These are phyloP conservation scores for Drosophila carrolli DNA, from an alignment of 1,140 invertebrate species.

Conservation along the genomic window DNA sequence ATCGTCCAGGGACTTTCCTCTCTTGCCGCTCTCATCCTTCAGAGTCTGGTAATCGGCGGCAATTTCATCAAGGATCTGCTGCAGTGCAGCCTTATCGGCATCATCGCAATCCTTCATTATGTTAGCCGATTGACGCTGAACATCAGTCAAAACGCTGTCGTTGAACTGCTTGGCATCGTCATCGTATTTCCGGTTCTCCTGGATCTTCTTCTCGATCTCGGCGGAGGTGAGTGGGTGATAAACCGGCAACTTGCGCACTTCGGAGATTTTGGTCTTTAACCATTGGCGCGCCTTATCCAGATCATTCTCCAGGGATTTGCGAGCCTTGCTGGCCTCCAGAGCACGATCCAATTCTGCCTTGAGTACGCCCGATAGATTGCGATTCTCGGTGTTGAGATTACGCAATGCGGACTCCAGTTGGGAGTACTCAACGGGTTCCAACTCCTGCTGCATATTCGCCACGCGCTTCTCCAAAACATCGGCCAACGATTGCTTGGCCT, in stretches of 20 bases:
- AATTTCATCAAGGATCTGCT: constrained; percentile 88
- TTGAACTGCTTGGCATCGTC: constrained; percentile 92
- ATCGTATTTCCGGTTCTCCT: constrained; percentile 90
- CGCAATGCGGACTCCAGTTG: constrained; percentile 89
- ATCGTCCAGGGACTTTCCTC: constrained; percentile 90
- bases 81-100: constrained; percentile 88
- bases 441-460: constrained; percentile 92
- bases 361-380: constrained; percentile 89
- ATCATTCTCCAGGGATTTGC: constrained; percentile 91
- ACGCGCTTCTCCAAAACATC: constrained; percentile 93
- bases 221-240: constrained; percentile 90
- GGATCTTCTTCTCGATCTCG: constrained; percentile 92
- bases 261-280: constrained; percentile 91
- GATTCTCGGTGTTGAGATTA: constrained; percentile 89
- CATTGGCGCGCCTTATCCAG: constrained; percentile 91
- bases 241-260: constrained; percentile 90
- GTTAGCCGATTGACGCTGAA: constrained; percentile 90
- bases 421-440: constrained; percentile 92
- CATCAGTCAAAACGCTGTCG: constrained; percentile 90
- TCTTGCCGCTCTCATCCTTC: constrained; percentile 90
- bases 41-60: constrained; percentile 89
- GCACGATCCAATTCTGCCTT: constrained; percentile 90
- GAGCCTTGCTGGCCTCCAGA: constrained; percentile 88
- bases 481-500: constrained; percentile 92
- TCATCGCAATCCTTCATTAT: constrained; percentile 93